Evolutionary conservation across 2,797 vertebrate genomes (phyloP).

Genomic region (Oreonectes daqikongensis): DNA sequence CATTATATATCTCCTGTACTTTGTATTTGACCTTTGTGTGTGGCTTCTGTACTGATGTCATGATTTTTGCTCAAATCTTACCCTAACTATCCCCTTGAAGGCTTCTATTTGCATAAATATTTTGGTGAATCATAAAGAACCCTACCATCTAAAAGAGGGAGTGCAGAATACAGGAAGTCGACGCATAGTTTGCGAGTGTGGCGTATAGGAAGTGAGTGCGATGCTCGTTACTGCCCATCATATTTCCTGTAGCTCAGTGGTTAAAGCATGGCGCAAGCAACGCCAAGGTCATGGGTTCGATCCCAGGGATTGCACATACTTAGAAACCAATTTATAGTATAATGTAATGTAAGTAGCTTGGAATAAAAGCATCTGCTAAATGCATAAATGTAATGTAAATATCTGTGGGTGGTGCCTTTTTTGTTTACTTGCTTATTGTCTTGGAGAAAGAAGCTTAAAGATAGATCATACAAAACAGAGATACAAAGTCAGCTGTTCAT

Average conservation of each 20-base stretch:
- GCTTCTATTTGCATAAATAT: slow-evolving; percentile 64
- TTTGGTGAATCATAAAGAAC: slow-evolving; percentile 65
- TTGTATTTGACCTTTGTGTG: slow-evolving; percentile 55
- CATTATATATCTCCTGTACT: slow-evolving; percentile 30
- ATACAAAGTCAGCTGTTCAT: background rate
- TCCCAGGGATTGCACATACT: too few relatives aligned
- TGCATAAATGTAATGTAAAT: too few relatives aligned
- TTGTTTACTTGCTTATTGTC: slow-evolving; percentile 48
- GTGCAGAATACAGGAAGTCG: slow-evolving; percentile 28
- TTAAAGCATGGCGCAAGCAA: too few relatives aligned
- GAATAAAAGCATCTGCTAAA: too few relatives aligned
- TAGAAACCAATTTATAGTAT: too few relatives aligned
- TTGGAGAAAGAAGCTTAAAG: background rate
- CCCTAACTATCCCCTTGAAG: slow-evolving; percentile 19
- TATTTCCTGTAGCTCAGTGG: too few relatives aligned
- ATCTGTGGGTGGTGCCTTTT: slow-evolving; percentile 56
- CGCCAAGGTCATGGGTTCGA: too few relatives aligned
- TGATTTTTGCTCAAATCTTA: slow-evolving; percentile 17
- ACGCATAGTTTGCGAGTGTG: slow-evolving; percentile 49
- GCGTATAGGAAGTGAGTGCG: slow-evolving; percentile 50
- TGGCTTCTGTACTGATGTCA: slow-evolving; percentile 52
- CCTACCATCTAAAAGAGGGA: slow-evolving; percentile 40
- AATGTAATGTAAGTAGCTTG: too few relatives aligned
- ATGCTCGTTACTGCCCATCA: slow-evolving; percentile 50
- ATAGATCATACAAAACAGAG: background rate